Evolutionary conservation across 1,140 invertebrate species (phyloP).

Genomic region (Hirudo medicinalis): DNA sequence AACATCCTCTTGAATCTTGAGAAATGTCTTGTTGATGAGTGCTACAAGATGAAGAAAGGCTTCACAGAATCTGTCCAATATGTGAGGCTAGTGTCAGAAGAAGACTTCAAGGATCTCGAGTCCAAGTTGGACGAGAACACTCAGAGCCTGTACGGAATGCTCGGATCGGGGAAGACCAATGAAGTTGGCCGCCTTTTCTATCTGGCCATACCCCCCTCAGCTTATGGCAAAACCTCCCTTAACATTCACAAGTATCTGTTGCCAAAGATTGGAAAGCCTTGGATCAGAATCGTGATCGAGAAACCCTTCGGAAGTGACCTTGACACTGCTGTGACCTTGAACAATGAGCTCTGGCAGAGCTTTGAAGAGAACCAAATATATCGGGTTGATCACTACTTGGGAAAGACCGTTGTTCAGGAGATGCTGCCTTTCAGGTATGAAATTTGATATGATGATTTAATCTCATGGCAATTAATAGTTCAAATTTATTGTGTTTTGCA

Average conservation of each 20-base stretch:
- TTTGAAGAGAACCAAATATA: conserved; percentile 36
- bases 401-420: conserved; percentile 35
- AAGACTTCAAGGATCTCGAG: conserved; percentile 19
- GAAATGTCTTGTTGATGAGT: conserved; percentile 19
- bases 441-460: neutral
- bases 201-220: conserved; percentile 33
- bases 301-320: conserved; percentile 37
- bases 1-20: conserved; percentile 20
- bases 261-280: conserved; percentile 21
- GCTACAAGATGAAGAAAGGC: conserved; percentile 16
- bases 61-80: conserved; percentile 23
- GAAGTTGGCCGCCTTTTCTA: conserved; percentile 32
- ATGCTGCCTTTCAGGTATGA: conserved; percentile 37
- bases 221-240: conserved; percentile 28
- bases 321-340: conserved; percentile 28
- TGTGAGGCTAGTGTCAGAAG: conserved; percentile 13
- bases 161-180: conserved; percentile 7
- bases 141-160: conserved; percentile 22
- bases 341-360: conserved; percentile 26
- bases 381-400: conserved; percentile 40
- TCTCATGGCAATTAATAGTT: neutral
- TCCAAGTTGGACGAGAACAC: conserved; percentile 22
- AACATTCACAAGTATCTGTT: conserved; percentile 30
- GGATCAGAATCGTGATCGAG: conserved; percentile 33
- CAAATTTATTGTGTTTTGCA: neutral